Conservation (phyloP, 2,888 invertebrate species). For the Drosophila borealis region DNA sequence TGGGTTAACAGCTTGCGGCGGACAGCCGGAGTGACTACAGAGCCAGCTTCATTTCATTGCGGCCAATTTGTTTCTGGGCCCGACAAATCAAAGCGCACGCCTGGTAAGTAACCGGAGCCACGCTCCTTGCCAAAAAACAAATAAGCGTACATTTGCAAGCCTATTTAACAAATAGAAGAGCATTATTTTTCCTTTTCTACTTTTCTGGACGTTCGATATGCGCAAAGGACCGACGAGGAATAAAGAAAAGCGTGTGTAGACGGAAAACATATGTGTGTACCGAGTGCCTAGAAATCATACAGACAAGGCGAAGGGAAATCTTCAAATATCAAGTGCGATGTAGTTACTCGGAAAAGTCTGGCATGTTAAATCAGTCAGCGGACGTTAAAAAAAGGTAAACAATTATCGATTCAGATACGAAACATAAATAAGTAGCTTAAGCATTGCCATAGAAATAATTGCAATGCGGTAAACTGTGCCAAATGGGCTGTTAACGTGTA, state of each 20-base stretch:
- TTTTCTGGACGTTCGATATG: constrained; percentile 17
- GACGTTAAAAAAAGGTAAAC: background rate
- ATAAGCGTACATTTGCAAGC: constrained; percentile 70
- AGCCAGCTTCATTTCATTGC: constrained; percentile 48
- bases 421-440: background rate
- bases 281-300: constrained; percentile 24
- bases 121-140: constrained; percentile 25
- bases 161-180: constrained; percentile 72
- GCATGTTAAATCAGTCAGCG: constrained; percentile 1
- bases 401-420: background rate
- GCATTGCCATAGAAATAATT: background rate
- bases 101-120: constrained; percentile 54
- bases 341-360: background rate
- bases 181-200: constrained; percentile 49
- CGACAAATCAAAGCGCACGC: constrained; percentile 73
- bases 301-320: constrained; percentile 1
- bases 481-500: background rate
- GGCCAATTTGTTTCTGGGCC: constrained; percentile 59
- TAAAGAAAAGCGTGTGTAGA: constrained; percentile 17
- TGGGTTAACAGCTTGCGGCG: constrained; percentile 80
- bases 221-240: constrained; percentile 3
- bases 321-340: constrained; percentile 3
- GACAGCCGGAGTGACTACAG: constrained; percentile 23
- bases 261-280: background rate
- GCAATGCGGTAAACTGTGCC: background rate